Evolutionary conservation across 2,113 vertebrate genomes (phyloP), one percentile per base, ranked within the genome.

Genomic region (Cercocebus atys): DNA sequence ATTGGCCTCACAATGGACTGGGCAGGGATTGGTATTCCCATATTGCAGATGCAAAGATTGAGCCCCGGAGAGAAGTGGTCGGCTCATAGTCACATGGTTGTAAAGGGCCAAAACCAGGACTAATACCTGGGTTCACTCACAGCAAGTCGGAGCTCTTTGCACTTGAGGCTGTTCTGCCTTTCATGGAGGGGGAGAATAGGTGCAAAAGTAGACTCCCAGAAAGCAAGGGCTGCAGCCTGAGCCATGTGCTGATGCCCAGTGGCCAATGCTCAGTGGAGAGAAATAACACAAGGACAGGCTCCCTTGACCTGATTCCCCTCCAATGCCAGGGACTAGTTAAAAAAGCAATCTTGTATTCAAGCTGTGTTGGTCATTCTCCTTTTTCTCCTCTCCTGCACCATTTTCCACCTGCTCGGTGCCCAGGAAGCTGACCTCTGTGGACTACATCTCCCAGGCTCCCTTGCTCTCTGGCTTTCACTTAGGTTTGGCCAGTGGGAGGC

Each of bases 361-460:
- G 2, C 20, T 27, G 22, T n/a, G 90, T 35, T 43, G 45, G 45
- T 30, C 47, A 18, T 47, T 50, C 22, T 50, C 83, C 30, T 23
- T 88, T n/a, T 50, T 73, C 20, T 59, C 32, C 25, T 18, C 59
- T 64, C 32, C 55, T 57, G 45, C 20, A 66, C 12, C 38, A 25
- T 32, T 85, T 3, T 45, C 13, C 70, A 70, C 30, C 88, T 5
- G 20, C 52, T 22, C 35, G 23, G 22, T n/a, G 55, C 30, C 64
- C 11, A 25, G 55, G 64, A 59, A 68, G 35, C 86, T 82, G 55
- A 79, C 75, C 73, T 83, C 75, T 43, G 11, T 38, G 45, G 85
- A 87, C 93, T 76, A 57, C 72, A 90, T 30, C 50, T 95, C 94
- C 94, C 95, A 97, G 79, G 35, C 5, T 68, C 81, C 88, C 80